Conservation (phyloP, 2,888 invertebrate species). For the Iselma pallidipennis region DNA sequence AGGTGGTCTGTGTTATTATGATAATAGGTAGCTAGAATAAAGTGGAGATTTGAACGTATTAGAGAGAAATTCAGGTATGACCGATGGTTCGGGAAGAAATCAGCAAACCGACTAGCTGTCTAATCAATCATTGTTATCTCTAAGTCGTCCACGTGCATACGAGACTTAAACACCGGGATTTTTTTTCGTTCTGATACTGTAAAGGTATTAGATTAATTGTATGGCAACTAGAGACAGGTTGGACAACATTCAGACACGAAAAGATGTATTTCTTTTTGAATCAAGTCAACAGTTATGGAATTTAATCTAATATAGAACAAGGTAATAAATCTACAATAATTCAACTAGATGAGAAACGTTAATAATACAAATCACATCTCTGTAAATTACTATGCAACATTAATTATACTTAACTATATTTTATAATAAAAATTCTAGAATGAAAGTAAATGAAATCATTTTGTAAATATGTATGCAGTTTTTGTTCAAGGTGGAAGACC, state of each 20-base stretch:
- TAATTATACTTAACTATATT: no score
- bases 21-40: neutral
- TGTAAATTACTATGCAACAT: no score
- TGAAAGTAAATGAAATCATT: neutral
- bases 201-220: neutral
- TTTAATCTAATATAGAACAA: neutral
- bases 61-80: neutral
- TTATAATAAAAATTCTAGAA: neutral
- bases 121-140: slow-evolving; percentile 25
- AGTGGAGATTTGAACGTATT: neutral
- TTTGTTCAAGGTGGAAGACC: neutral
- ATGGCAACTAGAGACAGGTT: neutral
- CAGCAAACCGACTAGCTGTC: neutral
- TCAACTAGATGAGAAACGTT: neutral
- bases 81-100: neutral
- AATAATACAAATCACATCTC: no score
- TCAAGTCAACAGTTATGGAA: neutral
- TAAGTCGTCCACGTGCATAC: neutral
- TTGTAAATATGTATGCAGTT: neutral
- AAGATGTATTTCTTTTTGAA: neutral
- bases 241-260: neutral
- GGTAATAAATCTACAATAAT: neutral
- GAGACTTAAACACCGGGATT: neutral
- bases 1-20: neutral
- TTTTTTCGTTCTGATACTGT: neutral